Conservation (phyloP, 2,888 invertebrate species). For the Nematopogon swammerdamellus region DNA sequence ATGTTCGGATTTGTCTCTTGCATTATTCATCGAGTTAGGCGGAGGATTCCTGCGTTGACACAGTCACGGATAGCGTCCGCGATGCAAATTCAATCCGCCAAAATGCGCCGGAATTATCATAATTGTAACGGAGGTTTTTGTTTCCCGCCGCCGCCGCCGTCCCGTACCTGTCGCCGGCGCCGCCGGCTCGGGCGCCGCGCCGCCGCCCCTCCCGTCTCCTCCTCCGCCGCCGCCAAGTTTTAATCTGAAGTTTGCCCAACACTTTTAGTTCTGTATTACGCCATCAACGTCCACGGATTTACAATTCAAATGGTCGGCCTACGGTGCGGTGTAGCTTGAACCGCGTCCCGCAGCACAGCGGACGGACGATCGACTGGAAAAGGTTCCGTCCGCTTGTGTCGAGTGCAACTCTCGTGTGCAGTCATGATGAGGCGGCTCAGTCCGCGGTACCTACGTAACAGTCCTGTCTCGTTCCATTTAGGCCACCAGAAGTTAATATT, state of each 20-base stretch:
- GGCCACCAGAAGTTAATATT: too few relatives aligned
- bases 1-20: neutral
- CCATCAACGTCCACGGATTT: conserved; percentile 47
- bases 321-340: too few relatives aligned
- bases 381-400: conserved; percentile 18
- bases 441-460: too few relatives aligned
- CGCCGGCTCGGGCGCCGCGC: too few relatives aligned
- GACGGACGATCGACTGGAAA: conserved; percentile 27
- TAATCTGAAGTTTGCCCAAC: conserved; percentile 52
- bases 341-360: conserved; percentile 43
- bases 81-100: conserved; percentile 53
- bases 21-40: neutral
- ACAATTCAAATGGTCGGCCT: conserved; percentile 52
- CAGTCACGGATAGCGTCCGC: conserved; percentile 43
- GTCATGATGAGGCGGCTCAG: too few relatives aligned
- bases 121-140: conserved; percentile 54
- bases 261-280: conserved; percentile 53
- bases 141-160: conserved; percentile 29
- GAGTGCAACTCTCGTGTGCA: conserved; percentile 39
- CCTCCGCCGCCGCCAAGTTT: conserved; percentile 27
- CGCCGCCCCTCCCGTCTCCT: too few relatives aligned
- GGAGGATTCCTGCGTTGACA: conserved; percentile 38
- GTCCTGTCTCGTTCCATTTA: too few relatives aligned
- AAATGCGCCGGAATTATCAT: conserved; percentile 53
- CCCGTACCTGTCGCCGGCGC: conserved; percentile 29